A percentile compares a stretch with the other conserved stretches of the same genome.
Evolutionary conservation across 2,113 vertebrate genomes (phyloP).

Genomic region (Xyliphius kryptos): DNA sequence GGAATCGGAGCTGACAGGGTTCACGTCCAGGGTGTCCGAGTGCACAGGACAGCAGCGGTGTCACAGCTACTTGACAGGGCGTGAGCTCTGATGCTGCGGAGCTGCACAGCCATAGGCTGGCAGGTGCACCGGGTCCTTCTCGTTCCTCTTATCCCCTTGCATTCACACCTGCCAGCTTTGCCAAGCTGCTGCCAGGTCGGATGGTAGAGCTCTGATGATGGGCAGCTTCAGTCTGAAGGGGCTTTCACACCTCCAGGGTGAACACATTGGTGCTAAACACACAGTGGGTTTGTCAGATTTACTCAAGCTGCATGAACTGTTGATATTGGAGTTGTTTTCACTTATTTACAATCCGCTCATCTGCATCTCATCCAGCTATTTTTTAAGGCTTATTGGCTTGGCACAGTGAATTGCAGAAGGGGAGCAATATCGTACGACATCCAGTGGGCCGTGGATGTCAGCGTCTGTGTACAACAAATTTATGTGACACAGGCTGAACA

Average conservation of each 20-base stretch:
- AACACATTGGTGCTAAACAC: conserved; percentile 14
- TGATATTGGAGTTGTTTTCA: no score
- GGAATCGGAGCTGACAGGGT: conserved; percentile 64
- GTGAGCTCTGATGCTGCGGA: conserved; percentile 51
- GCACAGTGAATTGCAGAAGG: not conserved
- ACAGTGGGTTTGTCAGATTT: not conserved
- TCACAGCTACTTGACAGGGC: conserved; percentile 59
- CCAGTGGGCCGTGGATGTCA: conserved; percentile 15
- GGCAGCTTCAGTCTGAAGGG: conserved; percentile 9
- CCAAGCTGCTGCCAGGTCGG: conserved; percentile 20
- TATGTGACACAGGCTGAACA: not conserved
- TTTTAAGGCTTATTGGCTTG: not conserved
- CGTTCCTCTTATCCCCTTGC: conserved; percentile 32
- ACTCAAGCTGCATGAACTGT: not conserved
- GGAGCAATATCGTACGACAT: conserved; percentile 5
- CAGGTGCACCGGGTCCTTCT: conserved; percentile 55
- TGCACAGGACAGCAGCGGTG: conserved; percentile 53
- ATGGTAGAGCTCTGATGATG: conserved; percentile 16
- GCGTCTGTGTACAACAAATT: conserved; percentile 16
- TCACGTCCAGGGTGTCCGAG: conserved; percentile 57
- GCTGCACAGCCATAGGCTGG: conserved; percentile 54
- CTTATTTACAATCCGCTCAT: no score
- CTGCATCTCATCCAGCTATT: not conserved
- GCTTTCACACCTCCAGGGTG: conserved; percentile 25
- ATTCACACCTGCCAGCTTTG: conserved; percentile 34